Evolutionary conservation across 2,113 vertebrate genomes (phyloP).

Genomic region (Heptranchias perlo): DNA sequence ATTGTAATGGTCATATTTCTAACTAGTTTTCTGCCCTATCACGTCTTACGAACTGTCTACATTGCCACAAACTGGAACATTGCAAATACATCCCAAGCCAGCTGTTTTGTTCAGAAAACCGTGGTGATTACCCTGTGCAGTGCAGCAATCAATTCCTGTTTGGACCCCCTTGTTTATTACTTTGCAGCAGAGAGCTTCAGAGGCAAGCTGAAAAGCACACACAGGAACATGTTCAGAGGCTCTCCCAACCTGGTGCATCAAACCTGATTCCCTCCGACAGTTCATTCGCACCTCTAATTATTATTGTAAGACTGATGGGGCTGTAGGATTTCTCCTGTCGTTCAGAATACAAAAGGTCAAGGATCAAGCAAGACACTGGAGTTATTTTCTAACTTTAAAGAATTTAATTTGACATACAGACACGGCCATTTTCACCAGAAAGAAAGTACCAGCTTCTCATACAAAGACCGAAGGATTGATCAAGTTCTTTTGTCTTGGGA

Average conservation of each 20-base stretch:
- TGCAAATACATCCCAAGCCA: neutral
- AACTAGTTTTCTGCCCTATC: slow-evolving; percentile 67
- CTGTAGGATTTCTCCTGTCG: neutral
- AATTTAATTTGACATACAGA: neutral
- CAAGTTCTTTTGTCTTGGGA: neutral
- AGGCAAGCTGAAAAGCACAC: slow-evolving; percentile 43
- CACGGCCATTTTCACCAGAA: neutral
- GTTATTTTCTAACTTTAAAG: neutral
- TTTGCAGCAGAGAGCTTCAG: slow-evolving; percentile 67
- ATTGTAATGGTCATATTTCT: slow-evolving; percentile 59
- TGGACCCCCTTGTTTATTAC: slow-evolving; percentile 67
- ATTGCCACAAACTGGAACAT: slow-evolving; percentile 32
- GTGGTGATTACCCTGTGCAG: slow-evolving; percentile 56
- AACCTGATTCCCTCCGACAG: neutral
- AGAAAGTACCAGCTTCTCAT: neutral
- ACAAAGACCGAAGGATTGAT: neutral
- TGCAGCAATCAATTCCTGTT: slow-evolving; percentile 58
- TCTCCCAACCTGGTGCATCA: too few species aligned
- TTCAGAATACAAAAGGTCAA: neutral
- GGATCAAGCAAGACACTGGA: neutral
- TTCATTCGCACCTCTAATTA: neutral
- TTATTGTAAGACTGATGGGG: neutral
- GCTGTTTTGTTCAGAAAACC: slow-evolving; percentile 46
- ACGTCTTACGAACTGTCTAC: slow-evolving; percentile 56
- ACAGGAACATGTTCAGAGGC: neutral